Conservation (phyloP, 2,888 invertebrate genomes). For the Electrophaes corylata region DNA sequence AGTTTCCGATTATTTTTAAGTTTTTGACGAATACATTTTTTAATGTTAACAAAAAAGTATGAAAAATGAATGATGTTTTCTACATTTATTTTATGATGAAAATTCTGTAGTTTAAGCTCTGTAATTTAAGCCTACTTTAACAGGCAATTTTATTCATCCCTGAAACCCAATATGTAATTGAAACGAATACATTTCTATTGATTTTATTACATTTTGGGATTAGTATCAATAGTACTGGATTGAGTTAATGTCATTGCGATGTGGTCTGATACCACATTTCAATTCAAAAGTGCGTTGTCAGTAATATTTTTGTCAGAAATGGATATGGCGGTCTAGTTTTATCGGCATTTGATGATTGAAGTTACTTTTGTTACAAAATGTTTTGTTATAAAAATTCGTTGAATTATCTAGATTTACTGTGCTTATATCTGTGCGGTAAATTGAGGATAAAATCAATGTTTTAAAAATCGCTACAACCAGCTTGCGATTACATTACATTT, state of each 20-base stretch:
- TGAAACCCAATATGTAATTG: constrained; percentile 37
- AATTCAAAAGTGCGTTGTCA: constrained; percentile 67
- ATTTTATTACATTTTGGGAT: constrained; percentile 52
- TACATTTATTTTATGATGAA: constrained; percentile 74
- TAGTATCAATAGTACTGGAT: constrained; percentile 81
- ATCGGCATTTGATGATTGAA: constrained; percentile 62
- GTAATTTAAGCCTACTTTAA: constrained; percentile 77
- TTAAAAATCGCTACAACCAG: constrained; percentile 50
- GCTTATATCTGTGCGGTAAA: constrained; percentile 25
- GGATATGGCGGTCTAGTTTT: constrained; percentile 72
- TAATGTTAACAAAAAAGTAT: constrained; percentile 63
- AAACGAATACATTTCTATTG: constrained; percentile 39
- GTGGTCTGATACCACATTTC: constrained; percentile 41
- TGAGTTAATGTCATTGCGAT: constrained; percentile 58
- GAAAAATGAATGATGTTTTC: constrained; percentile 67
- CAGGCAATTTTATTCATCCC: constrained; percentile 46
- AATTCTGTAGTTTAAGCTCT: constrained; percentile 79
- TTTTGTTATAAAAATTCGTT: constrained; percentile 72
- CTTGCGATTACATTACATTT: constrained; percentile 81
- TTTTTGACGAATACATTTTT: constrained; percentile 74
- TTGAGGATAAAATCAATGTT: constrained; percentile 24
- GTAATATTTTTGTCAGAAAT: constrained; percentile 58
- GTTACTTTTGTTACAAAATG: constrained; percentile 62
- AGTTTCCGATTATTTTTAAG: constrained; percentile 75
- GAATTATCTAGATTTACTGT: constrained; percentile 38